These are phyloP conservation scores for Steinernema khuongi DNA, from an alignment of 1,140 invertebrate species.

Conservation along the genomic window DNA sequence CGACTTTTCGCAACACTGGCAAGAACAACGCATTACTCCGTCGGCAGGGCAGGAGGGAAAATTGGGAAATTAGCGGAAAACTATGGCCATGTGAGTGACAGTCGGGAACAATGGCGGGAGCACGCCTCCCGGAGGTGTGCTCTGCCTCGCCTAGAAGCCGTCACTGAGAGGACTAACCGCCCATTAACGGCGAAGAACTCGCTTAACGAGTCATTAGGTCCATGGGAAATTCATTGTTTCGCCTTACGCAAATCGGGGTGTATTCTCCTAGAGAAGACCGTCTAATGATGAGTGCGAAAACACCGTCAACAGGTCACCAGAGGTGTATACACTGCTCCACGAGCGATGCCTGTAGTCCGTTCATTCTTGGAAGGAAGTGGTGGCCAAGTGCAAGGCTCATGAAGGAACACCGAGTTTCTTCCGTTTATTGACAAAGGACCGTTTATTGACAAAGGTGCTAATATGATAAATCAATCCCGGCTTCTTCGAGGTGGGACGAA, in stretches of 20 bases:
- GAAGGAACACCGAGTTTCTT: too few relatives aligned
- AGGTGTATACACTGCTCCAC: too few relatives aligned
- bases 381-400: too few relatives aligned
- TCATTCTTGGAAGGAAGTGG: too few relatives aligned
- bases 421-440: too few relatives aligned
- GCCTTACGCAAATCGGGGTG: neutral
- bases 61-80: neutral
- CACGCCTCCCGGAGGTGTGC: too few relatives aligned
- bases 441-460: too few relatives aligned
- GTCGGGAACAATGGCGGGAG: neutral
- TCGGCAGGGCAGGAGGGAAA: neutral
- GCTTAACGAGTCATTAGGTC: neutral
- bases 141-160: neutral
- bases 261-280: neutral
- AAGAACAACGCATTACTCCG: neutral
- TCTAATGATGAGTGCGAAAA: neutral
- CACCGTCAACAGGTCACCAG: neutral
- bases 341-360: too few relatives aligned
- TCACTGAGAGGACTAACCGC: neutral
- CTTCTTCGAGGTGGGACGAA: too few relatives aligned
- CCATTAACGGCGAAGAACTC: neutral
- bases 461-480: too few relatives aligned
- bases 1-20: neutral
- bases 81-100: neutral
- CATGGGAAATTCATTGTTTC: neutral